Conservation (phyloP, 2,797 vertebrate genomes). For the Squalus acanthias region DNA sequence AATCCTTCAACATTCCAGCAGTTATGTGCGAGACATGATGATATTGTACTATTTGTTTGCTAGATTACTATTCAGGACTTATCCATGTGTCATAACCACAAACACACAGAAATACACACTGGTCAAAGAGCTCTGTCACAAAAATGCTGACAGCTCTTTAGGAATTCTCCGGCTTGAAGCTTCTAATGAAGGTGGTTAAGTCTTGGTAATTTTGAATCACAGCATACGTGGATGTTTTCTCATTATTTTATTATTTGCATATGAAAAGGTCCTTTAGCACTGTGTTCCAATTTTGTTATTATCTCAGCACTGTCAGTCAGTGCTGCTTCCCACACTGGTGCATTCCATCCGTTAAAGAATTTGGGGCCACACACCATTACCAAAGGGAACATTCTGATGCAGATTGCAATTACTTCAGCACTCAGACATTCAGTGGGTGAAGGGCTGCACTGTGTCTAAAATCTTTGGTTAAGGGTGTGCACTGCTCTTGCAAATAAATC, state of each 20-base stretch:
- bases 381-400: conserved; percentile 37
- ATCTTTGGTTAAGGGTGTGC: not conserved
- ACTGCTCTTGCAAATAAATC: not conserved
- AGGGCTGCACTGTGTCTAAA: conserved; percentile 9
- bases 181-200: conserved; percentile 7
- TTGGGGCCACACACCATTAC: conserved; percentile 20
- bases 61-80: not conserved
- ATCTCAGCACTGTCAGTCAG: not conserved
- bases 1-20: not conserved
- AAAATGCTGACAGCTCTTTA: conserved; percentile 10
- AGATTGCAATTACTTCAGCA: conserved; percentile 36
- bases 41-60: conserved; percentile 27
- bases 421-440: conserved; percentile 23
- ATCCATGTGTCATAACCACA: conserved; percentile 31
- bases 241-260: conserved; percentile 36
- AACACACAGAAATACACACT: conserved; percentile 14
- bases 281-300: conserved; percentile 14
- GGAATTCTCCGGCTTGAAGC: not conserved
- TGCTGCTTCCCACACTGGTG: conserved; percentile 29
- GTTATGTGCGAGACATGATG: not conserved
- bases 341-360: conserved; percentile 34
- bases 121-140: not conserved
- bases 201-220: conserved; percentile 33
- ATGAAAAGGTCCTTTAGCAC: conserved; percentile 27
- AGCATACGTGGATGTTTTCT: conserved; percentile 33